Evolutionary conservation across 2,888 invertebrate species (phyloP).

Genomic region (Ophion ventricosus): DNA sequence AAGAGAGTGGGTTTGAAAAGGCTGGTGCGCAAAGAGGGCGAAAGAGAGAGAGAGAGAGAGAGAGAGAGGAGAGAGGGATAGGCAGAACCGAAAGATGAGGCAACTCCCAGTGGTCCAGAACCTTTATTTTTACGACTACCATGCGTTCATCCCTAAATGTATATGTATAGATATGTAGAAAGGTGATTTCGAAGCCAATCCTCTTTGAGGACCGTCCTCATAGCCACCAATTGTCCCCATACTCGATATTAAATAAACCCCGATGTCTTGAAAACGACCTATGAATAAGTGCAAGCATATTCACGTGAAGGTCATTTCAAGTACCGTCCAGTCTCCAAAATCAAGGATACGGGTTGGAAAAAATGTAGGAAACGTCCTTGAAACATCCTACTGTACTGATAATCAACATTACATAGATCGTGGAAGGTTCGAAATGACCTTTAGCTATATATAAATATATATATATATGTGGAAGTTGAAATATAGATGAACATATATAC

Average conservation of each 20-base stretch:
- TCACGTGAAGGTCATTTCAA: not conserved
- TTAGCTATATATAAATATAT: conserved; percentile 44
- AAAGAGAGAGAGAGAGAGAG: conserved; percentile 1
- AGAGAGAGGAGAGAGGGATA: not conserved
- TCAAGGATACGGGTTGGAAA: not conserved
- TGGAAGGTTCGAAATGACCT: not conserved
- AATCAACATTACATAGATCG: not conserved
- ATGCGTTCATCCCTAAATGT: conserved; percentile 43
- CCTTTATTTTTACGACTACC: conserved; percentile 68
- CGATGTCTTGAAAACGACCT: not conserved
- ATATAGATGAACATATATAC: conserved; percentile 54
- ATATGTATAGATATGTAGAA: not conserved
- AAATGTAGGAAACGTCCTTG: not conserved
- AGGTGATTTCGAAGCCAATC: not conserved
- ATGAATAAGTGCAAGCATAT: not conserved
- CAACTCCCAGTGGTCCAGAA: conserved; percentile 41
- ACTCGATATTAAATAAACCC: not conserved
- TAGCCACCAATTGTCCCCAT: not conserved
- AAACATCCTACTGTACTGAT: not conserved
- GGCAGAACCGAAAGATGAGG: not conserved
- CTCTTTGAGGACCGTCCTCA: not conserved
- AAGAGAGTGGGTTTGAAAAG: conserved; percentile 2
- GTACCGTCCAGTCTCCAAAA: not conserved
- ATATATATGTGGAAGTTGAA: conserved; percentile 16
- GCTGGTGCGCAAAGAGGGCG: not conserved